A percentile compares a stretch with the other conserved stretches of the same genome.
Evolutionary conservation across 2,113 vertebrate genomes (phyloP).

Genomic region (Myiozetetes cayanensis): DNA sequence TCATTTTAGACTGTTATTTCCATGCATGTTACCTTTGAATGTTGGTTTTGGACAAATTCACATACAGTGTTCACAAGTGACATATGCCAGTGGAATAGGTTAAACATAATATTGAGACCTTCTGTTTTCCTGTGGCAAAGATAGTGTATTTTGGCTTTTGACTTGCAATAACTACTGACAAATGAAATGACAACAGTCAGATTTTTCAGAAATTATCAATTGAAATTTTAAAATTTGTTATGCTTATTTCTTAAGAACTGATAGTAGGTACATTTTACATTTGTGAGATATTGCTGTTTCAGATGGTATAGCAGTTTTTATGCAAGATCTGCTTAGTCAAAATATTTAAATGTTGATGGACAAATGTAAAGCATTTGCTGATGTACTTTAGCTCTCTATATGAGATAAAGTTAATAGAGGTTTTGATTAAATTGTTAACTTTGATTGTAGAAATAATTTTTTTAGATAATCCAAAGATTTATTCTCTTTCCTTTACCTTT

Average conservation of each 20-base stretch:
- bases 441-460: neutral
- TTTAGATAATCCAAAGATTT: neutral
- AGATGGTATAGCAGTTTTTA: neutral
- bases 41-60: slow-evolving; percentile 65
- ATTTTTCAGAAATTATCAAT: neutral
- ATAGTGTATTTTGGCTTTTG: slow-evolving; percentile 20
- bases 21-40: slow-evolving; percentile 22
- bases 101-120: slow-evolving; percentile 28
- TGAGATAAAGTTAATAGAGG: neutral
- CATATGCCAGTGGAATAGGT: neutral
- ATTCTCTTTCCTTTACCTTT: neutral
- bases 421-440: neutral
- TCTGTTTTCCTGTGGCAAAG: slow-evolving; percentile 47
- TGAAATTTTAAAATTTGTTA: neutral
- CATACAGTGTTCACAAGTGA: neutral
- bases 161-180: neutral
- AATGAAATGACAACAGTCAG: neutral
- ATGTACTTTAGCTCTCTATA: neutral
- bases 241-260: neutral
- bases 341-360: neutral
- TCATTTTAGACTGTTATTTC: slow-evolving; percentile 48
- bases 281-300: neutral
- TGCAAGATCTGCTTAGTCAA: neutral
- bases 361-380: neutral
- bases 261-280: neutral